A percentile compares a stretch with the other conserved stretches of the same genome.
phyloP scores from a whole-genome alignment of 2,888 invertebrate species.

The Eulithis prunata region DNA sequence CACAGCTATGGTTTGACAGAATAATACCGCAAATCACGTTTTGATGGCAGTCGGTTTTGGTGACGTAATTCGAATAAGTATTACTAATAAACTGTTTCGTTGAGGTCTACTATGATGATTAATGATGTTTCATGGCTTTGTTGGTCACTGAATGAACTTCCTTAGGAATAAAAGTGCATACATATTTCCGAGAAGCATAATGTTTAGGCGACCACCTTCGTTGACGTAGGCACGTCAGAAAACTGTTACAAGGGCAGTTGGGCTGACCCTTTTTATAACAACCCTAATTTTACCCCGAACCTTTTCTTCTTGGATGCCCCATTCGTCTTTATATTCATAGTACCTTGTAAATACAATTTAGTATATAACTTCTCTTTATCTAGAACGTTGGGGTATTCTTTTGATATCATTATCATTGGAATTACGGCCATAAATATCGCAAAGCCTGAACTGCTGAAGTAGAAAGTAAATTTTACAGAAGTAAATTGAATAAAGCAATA shows the following conservation, averaged over 20 bases:
- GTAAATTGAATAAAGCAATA: no score
- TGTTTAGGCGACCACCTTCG: not conserved
- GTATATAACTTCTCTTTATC: slow-evolving; percentile 32
- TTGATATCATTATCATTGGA: slow-evolving; percentile 5
- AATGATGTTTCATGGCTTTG: not conserved
- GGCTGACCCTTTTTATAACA: slow-evolving; percentile 33
- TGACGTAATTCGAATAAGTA: slow-evolving; percentile 19
- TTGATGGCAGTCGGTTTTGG: slow-evolving; percentile 40
- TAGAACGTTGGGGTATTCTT: slow-evolving; percentile 16
- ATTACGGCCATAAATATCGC: no score
- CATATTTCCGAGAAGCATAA: not conserved
- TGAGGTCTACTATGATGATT: slow-evolving; percentile 34
- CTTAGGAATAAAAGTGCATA: not conserved
- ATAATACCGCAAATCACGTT: slow-evolving; percentile 44
- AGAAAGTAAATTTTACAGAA: no score
- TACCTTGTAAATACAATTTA: slow-evolving; percentile 35
- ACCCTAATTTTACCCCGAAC: slow-evolving; percentile 34
- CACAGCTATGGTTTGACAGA: slow-evolving; percentile 9
- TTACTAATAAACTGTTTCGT: slow-evolving; percentile 32
- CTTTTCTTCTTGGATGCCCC: slow-evolving; percentile 27
- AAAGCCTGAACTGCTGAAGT: no score
- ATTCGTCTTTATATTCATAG: slow-evolving; percentile 38
- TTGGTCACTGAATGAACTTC: slow-evolving; percentile 5
- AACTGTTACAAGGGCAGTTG: slow-evolving; percentile 22
- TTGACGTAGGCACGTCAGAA: slow-evolving; percentile 9